phyloP scores from a whole-genome alignment of 2,797 vertebrate genomes.

The Gephyroberyx darwinii region DNA sequence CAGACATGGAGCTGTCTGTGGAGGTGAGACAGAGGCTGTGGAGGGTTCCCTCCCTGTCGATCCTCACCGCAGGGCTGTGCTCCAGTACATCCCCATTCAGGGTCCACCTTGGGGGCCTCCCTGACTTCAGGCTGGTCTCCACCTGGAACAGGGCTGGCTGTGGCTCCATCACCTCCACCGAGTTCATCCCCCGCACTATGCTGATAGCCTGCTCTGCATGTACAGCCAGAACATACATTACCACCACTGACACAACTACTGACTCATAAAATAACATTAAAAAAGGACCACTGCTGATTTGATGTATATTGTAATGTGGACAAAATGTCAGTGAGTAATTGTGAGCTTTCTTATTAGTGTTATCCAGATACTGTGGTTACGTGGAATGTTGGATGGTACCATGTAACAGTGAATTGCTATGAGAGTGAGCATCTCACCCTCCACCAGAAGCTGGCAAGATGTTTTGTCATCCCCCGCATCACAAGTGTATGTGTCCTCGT shows the following conservation, averaged over 20 bases:
- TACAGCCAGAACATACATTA: conserved; percentile 57
- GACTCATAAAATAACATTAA: neutral
- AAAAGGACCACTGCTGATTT: neutral
- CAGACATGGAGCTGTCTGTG: conserved; percentile 91
- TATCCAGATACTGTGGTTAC: neutral
- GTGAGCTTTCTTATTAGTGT: neutral
- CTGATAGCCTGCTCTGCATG: conserved; percentile 91
- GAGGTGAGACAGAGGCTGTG: conserved; percentile 87
- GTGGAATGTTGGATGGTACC: neutral
- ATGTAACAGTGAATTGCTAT: neutral
- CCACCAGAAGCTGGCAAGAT: conserved; percentile 92
- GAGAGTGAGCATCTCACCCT: conserved; percentile 82
- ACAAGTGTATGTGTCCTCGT: conserved; percentile 93
- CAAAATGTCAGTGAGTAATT: no score
- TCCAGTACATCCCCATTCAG: conserved; percentile 84
- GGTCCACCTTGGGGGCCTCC: conserved; percentile 92
- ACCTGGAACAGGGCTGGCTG: conserved; percentile 90
- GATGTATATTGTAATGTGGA: no score
- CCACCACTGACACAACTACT: conserved; percentile 14
- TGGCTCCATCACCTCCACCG: conserved; percentile 90
- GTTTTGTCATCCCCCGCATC: conserved; percentile 91
- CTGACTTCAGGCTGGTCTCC: conserved; percentile 88
- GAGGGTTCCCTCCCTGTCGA: conserved; percentile 87
- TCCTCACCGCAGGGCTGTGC: conserved; percentile 74
- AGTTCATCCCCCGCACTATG: conserved; percentile 86